phyloP scores from a whole-genome alignment of 2,113 vertebrate genomes.

The Eonycteris spelaea region DNA sequence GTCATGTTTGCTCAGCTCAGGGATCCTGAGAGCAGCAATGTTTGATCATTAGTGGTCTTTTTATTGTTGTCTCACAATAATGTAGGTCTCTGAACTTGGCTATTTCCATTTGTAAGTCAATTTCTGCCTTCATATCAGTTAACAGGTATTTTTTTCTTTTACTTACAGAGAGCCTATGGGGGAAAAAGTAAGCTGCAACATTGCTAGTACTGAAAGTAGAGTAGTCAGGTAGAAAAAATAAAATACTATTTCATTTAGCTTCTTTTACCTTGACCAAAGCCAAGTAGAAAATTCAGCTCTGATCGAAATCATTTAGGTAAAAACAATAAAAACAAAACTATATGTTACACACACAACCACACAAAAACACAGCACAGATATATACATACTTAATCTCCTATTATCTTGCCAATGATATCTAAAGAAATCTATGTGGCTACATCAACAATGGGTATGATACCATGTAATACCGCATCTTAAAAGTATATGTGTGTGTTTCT shows the following conservation, averaged over 20 bases:
- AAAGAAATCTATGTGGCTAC: neutral
- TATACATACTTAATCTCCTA: neutral
- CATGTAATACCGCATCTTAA: neutral
- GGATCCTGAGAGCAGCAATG: neutral
- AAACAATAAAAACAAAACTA: neutral
- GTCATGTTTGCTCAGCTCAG: neutral
- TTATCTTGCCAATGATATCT: neutral
- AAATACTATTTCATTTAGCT: neutral
- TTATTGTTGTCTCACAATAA: neutral
- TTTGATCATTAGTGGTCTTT: neutral
- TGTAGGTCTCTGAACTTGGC: neutral
- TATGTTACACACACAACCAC: neutral
- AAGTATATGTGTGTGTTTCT: neutral
- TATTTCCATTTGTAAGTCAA: conserved; percentile 46
- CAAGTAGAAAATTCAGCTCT: neutral
- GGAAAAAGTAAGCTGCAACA: neutral
- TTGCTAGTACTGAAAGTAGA: neutral
- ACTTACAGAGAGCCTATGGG: neutral
- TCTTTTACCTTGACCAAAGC: neutral
- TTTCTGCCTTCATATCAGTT: neutral
- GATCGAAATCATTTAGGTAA: neutral
- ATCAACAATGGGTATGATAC: neutral
- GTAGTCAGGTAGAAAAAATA: neutral
- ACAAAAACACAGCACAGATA: neutral
- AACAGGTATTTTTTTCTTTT: conserved; percentile 22